phyloP scores from a whole-genome alignment of 1,140 invertebrate species.

The Cecropterus lyciades region DNA sequence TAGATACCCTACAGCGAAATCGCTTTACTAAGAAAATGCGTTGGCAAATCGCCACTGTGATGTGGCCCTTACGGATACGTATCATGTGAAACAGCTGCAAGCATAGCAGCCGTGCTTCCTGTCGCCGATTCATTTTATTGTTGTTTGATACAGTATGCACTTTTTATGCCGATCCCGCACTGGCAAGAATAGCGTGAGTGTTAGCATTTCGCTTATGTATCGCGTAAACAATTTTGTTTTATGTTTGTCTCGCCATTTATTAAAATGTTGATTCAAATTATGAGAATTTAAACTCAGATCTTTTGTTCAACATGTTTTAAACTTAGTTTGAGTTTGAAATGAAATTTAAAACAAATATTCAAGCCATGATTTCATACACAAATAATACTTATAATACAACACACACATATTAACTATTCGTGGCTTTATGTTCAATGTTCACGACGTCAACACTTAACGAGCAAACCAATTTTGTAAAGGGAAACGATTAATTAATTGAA shows the following conservation, averaged over 20 bases:
- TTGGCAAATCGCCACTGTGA: background rate
- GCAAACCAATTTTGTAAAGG: too few species aligned
- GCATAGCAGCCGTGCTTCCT: conserved; percentile 61
- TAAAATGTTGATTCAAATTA: conserved; percentile 27
- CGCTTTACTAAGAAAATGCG: background rate
- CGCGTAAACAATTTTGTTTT: conserved; percentile 33
- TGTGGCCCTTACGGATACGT: conserved; percentile 26
- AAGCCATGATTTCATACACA: too few species aligned
- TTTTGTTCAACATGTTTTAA: too few species aligned
- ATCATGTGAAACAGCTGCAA: conserved; percentile 54
- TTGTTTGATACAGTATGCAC: conserved; percentile 47
- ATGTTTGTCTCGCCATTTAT: conserved; percentile 21
- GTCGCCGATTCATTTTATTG: conserved; percentile 65
- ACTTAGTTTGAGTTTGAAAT: too few species aligned
- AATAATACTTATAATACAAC: too few species aligned
- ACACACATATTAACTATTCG: too few species aligned
- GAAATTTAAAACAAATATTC: too few species aligned
- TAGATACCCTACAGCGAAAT: too few species aligned
- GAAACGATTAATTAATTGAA: too few species aligned
- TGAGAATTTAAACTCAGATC: too few species aligned
- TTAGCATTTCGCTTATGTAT: conserved; percentile 45
- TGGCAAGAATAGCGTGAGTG: conserved; percentile 50
- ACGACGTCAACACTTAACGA: too few species aligned
- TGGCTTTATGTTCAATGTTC: too few species aligned
- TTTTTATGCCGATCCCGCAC: conserved; percentile 40